Evolutionary conservation across 2,888 invertebrate species (phyloP).

Genomic region (Leptopterna dolabrata): DNA sequence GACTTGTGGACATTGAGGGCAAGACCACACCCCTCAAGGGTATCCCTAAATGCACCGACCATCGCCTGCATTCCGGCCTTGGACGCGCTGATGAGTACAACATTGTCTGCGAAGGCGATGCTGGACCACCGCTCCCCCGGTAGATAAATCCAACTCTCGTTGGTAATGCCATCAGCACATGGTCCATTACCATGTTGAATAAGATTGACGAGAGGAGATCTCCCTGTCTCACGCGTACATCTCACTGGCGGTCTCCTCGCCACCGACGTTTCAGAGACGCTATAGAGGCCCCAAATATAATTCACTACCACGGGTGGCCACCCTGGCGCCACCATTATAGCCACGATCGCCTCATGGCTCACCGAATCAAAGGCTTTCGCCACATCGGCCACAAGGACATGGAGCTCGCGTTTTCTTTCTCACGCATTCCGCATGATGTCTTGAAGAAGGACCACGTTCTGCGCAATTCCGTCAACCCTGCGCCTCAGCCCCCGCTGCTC

Average conservation of each 20-base stretch:
- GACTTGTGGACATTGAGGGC: neutral
- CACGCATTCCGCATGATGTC: no score
- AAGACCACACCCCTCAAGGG: neutral
- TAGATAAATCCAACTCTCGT: neutral
- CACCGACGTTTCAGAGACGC: slow-evolving; percentile 63
- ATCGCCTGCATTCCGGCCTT: neutral
- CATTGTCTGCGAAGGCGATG: slow-evolving; percentile 58
- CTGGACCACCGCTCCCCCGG: neutral
- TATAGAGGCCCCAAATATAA: slow-evolving; percentile 65
- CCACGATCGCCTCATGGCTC: slow-evolving; percentile 59
- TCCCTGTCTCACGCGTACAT: slow-evolving; percentile 66
- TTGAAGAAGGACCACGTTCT: no score
- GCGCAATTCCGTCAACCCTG: neutral
- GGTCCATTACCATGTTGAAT: slow-evolving; percentile 58
- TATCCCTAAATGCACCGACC: neutral
- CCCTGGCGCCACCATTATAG: no score
- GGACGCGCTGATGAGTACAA: slow-evolving; percentile 49
- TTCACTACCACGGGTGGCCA: slow-evolving; percentile 64
- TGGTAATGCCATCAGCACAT: slow-evolving; percentile 34
- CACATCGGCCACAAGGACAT: slow-evolving; percentile 55
- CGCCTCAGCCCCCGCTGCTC: neutral
- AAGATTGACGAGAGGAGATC: slow-evolving; percentile 66
- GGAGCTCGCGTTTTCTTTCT: neutral
- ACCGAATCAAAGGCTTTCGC: slow-evolving; percentile 63
- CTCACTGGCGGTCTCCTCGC: slow-evolving; percentile 20